A percentile compares a stretch with the other conserved stretches of the same genome.
Evolutionary conservation across 1,140 invertebrate genomes (phyloP).

Genomic region (Drosophila pallidifrons): DNA sequence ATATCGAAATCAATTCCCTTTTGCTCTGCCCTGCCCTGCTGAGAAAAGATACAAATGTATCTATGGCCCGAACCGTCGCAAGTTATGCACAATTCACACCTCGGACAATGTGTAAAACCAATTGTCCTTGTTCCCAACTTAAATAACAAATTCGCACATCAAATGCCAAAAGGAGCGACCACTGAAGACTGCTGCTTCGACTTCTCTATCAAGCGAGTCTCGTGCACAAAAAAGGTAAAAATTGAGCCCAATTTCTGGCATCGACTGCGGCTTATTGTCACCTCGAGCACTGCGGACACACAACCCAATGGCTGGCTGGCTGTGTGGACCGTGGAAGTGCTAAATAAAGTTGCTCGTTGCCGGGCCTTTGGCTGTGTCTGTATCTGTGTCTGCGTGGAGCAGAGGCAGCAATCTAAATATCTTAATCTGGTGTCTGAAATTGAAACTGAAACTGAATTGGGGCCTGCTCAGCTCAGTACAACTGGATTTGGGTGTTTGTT

Average conservation of each 20-base stretch:
- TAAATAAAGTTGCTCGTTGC: constrained; percentile 46
- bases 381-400: constrained; percentile 52
- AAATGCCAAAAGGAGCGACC: constrained; percentile 75
- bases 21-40: background rate
- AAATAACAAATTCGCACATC: constrained; percentile 85
- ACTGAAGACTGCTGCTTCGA: constrained; percentile 25
- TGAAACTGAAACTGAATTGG: constrained; percentile 60
- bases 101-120: constrained; percentile 32
- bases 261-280: constrained; percentile 75
- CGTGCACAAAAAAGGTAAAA: constrained; percentile 73
- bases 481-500: constrained; percentile 74
- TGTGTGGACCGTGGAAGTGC: constrained; percentile 29
- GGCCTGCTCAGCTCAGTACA: constrained; percentile 41
- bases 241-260: constrained; percentile 75
- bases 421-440: constrained; percentile 73
- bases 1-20: constrained; percentile 22
- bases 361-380: constrained; percentile 9
- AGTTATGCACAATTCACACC: constrained; percentile 74
- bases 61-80: constrained; percentile 50
- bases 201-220: constrained; percentile 60
- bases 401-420: constrained; percentile 76
- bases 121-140: constrained; percentile 71
- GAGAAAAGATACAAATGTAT: constrained; percentile 43
- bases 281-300: constrained; percentile 56
- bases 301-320: background rate